Percentiles rank a stretch among this genome's conserved stretches.
phyloP scores from a whole-genome alignment of 2,113 vertebrate species.

The Gracilinanus agilis region DNA sequence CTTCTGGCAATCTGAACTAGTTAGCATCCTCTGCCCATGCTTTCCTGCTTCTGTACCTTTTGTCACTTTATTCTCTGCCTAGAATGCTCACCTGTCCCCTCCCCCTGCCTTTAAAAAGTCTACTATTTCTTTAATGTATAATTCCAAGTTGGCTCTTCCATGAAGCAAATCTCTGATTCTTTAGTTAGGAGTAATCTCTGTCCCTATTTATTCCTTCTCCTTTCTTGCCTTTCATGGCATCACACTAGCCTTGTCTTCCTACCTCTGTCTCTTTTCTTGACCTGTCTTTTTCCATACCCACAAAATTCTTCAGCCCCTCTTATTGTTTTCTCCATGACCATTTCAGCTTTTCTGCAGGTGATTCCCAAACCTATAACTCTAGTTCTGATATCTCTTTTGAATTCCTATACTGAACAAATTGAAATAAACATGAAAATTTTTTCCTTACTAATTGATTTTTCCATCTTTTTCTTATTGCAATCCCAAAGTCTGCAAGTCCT shows the following conservation, averaged over 20 bases:
- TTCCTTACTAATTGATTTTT: rapidly evolving
- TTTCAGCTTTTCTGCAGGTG: background rate
- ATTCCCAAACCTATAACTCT: background rate
- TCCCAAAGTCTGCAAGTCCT: constrained; percentile 88
- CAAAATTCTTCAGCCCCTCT: background rate
- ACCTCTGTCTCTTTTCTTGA: background rate
- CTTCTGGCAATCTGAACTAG: background rate
- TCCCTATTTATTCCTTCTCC: background rate
- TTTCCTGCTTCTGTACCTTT: background rate
- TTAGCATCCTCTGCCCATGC: background rate
- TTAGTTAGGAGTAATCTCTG: background rate
- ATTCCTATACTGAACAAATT: background rate
- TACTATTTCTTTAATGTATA: background rate
- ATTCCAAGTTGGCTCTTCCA: background rate
- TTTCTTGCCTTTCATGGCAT: background rate
- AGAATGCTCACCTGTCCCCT: background rate
- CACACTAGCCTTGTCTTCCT: background rate
- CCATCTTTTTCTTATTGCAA: background rate
- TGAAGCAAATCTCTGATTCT: background rate
- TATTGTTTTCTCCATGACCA: background rate
- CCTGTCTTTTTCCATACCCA: background rate
- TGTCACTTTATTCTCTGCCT: background rate
- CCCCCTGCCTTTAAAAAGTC: background rate
- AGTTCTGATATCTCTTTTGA: background rate
- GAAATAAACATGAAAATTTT: constrained; percentile 63